Evolutionary conservation across 2,888 invertebrate genomes (phyloP).

Genomic region (Atethmia centrago): DNA sequence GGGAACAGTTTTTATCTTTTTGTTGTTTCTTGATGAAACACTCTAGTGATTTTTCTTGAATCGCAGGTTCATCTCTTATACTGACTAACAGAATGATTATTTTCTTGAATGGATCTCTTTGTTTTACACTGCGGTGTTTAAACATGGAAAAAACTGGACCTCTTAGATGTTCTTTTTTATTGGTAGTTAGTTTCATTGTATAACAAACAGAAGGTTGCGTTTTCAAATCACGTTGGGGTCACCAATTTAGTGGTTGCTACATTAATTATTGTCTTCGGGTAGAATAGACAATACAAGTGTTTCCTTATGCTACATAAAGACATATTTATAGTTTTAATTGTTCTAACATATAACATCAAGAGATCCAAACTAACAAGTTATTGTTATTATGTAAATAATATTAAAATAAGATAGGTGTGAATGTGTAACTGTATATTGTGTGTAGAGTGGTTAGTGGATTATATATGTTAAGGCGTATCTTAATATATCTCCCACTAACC

Average conservation of each 20-base stretch:
- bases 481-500: too few relatives aligned
- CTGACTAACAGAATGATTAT: too few relatives aligned
- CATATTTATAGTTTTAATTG: not conserved
- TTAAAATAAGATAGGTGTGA: not conserved
- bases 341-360: not conserved
- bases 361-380: not conserved
- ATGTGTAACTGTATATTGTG: not conserved
- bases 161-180: not conserved
- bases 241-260: conserved; percentile 68
- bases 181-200: not conserved
- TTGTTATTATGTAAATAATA: not conserved
- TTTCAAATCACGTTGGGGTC: conserved; percentile 99
- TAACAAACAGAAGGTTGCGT: conserved; percentile 99
- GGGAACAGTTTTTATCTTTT: too few relatives aligned
- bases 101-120: not conserved
- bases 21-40: too few relatives aligned
- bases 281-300: not conserved
- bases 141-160: not conserved
- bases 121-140: not conserved
- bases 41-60: not conserved
- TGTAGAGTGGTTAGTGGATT: not conserved
- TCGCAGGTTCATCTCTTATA: too few relatives aligned
- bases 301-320: not conserved
- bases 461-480: not conserved
- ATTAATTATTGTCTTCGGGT: not conserved